phyloP scores from a whole-genome alignment of 1,140 invertebrate species.

The Ridgeia piscesae region DNA sequence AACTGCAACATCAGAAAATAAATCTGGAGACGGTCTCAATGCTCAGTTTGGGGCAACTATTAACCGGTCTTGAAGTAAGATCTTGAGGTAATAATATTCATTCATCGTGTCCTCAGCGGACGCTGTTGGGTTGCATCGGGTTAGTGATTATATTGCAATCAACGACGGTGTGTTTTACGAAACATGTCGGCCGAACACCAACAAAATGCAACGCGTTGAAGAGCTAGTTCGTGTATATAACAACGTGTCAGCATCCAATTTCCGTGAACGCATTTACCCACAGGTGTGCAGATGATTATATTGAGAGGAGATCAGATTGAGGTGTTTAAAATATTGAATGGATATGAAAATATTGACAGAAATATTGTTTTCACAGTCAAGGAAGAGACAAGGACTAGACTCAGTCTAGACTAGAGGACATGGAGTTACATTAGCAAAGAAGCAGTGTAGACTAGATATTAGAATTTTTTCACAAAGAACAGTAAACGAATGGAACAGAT shows the following conservation, averaged over 20 bases:
- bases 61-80: no score
- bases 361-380: background rate
- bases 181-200: background rate
- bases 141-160: background rate
- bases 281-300: background rate
- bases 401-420: no score
- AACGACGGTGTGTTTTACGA: background rate
- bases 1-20: no score
- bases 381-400: no score
- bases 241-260: background rate
- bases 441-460: no score
- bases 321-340: background rate
- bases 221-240: background rate
- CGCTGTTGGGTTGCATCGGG: background rate
- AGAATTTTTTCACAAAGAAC: no score
- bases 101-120: background rate
- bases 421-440: no score
- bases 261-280: background rate
- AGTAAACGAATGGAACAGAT: no score
- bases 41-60: no score
- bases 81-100: no score
- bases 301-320: background rate
- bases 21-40: no score
- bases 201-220: background rate
- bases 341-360: background rate